phyloP scores from a whole-genome alignment of 2,797 vertebrate species.

The Tokudaia muenninki region DNA sequence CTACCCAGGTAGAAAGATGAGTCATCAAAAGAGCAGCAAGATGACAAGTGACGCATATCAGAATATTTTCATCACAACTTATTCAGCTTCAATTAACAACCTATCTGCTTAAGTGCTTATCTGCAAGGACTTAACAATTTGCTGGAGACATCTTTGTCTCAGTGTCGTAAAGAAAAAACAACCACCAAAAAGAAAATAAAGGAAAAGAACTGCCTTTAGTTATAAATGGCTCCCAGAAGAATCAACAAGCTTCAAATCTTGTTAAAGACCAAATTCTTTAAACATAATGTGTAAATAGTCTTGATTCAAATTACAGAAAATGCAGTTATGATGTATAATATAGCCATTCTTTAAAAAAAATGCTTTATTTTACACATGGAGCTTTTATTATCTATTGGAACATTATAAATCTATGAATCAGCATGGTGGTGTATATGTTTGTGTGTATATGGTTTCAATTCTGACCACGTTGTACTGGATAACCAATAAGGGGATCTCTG shows the following conservation, averaged over 20 bases:
- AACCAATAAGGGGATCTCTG: neutral
- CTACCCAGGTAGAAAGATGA: neutral
- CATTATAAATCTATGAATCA: neutral
- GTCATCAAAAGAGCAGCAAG: neutral
- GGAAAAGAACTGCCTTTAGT: neutral
- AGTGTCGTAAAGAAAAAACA: neutral
- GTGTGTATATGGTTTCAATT: neutral
- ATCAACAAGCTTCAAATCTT: constrained; percentile 49
- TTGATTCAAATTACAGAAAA: constrained; percentile 33
- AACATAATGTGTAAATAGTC: constrained; percentile 25
- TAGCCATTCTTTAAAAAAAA: constrained; percentile 3
- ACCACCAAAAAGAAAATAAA: constrained; percentile 5
- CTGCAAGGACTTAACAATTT: constrained; percentile 9
- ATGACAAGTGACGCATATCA: neutral
- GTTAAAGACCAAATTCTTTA: constrained; percentile 43
- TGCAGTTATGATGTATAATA: neutral
- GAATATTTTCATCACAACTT: neutral
- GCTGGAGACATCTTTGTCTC: neutral
- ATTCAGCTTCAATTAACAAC: neutral
- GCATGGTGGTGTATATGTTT: neutral
- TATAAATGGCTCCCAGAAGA: constrained; percentile 1
- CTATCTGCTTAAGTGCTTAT: neutral
- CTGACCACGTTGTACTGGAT: neutral
- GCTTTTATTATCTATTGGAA: constrained; percentile 37
- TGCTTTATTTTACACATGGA: constrained; percentile 15